phyloP scores from a whole-genome alignment of 2,888 invertebrate species.

The Acleris emargana region DNA sequence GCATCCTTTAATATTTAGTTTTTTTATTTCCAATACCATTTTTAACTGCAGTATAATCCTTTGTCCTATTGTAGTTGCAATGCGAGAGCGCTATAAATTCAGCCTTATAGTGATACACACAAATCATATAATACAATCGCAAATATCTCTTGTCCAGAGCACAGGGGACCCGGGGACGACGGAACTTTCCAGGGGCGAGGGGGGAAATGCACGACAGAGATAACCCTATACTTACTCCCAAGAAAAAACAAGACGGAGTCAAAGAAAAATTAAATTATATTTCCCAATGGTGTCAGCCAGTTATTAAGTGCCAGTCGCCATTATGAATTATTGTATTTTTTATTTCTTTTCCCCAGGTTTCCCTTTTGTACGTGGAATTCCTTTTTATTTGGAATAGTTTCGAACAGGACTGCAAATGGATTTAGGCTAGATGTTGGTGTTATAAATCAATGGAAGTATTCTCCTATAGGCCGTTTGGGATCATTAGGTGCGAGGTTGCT shows the following conservation, averaged over 20 bases:
- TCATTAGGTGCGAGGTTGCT: conserved; percentile 46
- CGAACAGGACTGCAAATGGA: conserved; percentile 70
- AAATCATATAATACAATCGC: conserved; percentile 80
- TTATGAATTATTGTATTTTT: conserved; percentile 83
- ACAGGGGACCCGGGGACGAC: conserved; percentile 72
- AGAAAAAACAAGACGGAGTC: conserved; percentile 56
- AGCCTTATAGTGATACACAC: conserved; percentile 69
- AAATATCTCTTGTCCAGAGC: conserved; percentile 80
- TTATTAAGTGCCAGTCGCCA: conserved; percentile 85
- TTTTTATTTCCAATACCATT: neutral
- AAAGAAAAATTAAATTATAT: conserved; percentile 84
- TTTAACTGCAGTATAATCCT: conserved; percentile 11
- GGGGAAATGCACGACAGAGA: conserved; percentile 65
- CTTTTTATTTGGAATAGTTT: conserved; percentile 78
- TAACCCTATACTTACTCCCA: conserved; percentile 45
- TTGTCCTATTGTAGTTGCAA: conserved; percentile 14
- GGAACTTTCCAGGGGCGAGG: conserved; percentile 58
- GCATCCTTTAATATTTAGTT: neutral
- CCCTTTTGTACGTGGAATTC: conserved; percentile 74
- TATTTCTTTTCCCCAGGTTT: conserved; percentile 75
- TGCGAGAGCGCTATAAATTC: conserved; percentile 62
- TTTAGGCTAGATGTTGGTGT: conserved; percentile 54
- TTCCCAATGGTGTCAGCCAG: conserved; percentile 85
- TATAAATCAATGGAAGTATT: conserved; percentile 60
- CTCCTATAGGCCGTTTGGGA: conserved; percentile 50